Conservation (phyloP, 1,140 invertebrate species). For the Drosophila willistoni region DNA sequence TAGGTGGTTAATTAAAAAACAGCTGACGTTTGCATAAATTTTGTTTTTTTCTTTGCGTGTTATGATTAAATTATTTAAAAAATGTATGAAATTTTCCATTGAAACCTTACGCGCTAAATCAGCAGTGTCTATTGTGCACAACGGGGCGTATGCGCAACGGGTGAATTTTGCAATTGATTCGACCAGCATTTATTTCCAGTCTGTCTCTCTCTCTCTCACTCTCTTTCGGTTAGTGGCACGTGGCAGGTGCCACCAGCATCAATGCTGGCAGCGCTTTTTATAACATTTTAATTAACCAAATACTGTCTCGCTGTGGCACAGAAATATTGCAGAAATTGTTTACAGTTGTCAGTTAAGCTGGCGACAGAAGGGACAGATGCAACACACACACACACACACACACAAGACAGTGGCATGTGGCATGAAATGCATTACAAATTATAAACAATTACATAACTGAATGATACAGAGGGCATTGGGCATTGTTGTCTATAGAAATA, state of each 20-base stretch:
- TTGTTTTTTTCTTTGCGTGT: not conserved
- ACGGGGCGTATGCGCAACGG: conserved; percentile 26
- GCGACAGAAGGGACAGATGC: not conserved
- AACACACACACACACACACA: not conserved
- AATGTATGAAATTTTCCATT: not conserved
- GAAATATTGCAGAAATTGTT: conserved; percentile 57
- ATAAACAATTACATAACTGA: conserved; percentile 65
- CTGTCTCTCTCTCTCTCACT: not conserved
- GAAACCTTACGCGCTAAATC: not conserved
- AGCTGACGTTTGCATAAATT: not conserved
- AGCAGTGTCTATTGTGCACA: not conserved
- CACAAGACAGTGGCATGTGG: conserved; percentile 3
- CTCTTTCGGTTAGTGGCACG: conserved; percentile 1
- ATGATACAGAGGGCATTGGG: conserved; percentile 26
- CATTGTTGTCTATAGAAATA: not conserved
- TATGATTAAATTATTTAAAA: not conserved
- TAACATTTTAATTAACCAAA: conserved; percentile 67
- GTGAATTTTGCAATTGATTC: conserved; percentile 14
- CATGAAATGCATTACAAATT: conserved; percentile 64
- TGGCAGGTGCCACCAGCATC: conserved; percentile 23
- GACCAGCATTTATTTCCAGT: not conserved
- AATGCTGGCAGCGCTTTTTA: conserved; percentile 42
- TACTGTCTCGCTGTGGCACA: conserved; percentile 17
- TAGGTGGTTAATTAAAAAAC: too few species aligned
- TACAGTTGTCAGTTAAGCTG: conserved; percentile 44